phyloP scores from a whole-genome alignment of 35 echinoderm and acorn worm species.

The Apostichopus parvimensis region DNA sequence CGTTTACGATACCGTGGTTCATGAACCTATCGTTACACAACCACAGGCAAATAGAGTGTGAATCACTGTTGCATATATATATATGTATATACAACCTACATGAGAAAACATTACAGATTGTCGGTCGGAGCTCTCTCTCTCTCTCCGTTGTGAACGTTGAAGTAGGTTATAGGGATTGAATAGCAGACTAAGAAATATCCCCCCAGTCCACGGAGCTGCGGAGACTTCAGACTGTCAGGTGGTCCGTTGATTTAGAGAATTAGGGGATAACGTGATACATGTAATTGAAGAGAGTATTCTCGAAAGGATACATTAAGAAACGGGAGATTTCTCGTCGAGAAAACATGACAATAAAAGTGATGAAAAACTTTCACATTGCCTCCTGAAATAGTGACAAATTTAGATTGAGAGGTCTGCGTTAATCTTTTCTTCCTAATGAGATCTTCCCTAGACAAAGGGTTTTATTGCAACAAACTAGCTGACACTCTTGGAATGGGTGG shows the following conservation, averaged over 20 bases:
- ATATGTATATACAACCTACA: neutral
- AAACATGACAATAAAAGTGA: neutral
- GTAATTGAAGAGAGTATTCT: slow-evolving; percentile 8
- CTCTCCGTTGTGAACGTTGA: neutral
- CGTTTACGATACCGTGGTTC: slow-evolving; percentile 14
- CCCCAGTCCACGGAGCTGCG: slow-evolving; percentile 29
- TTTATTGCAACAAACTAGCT: no score
- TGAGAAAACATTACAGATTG: neutral
- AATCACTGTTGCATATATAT: slow-evolving; percentile 33
- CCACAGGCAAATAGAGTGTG: slow-evolving; percentile 1
- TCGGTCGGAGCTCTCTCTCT: neutral
- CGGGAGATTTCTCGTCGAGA: neutral
- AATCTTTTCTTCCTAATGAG: no score
- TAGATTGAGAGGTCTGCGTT: no score
- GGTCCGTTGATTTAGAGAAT: neutral
- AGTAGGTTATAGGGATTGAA: neutral
- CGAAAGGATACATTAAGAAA: neutral
- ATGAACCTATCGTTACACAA: slow-evolving; percentile 27
- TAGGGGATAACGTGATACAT: slow-evolving; percentile 5
- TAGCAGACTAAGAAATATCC: neutral
- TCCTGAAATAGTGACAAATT: no score
- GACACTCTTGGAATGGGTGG: no score
- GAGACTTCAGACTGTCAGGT: slow-evolving; percentile 38
- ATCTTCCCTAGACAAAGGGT: no score
- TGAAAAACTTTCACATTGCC: neutral